A percentile compares a stretch with the other conserved stretches of the same genome.
Conservation (phyloP, 2,113 vertebrate genomes). For the Xenopus tropicalis region DNA sequence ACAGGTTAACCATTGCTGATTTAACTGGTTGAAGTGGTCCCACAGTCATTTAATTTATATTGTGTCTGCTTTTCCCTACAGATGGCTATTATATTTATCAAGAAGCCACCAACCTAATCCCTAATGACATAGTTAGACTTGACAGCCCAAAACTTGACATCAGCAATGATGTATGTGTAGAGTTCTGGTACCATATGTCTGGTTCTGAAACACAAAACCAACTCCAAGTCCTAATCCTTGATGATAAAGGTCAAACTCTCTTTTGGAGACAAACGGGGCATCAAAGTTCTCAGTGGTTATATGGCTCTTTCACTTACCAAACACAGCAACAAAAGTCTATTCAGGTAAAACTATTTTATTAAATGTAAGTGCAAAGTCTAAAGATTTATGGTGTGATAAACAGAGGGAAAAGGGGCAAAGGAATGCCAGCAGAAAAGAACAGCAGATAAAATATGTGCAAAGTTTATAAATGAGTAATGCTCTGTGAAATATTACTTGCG, state of each 20-base stretch:
- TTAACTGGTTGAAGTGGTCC: too few relatives aligned
- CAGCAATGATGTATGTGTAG: slow-evolving; percentile 68
- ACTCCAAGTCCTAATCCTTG: slow-evolving; percentile 61
- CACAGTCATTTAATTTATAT: neutral
- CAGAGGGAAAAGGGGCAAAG: neutral
- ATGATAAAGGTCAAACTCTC: slow-evolving; percentile 39
- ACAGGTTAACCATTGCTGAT: too few relatives aligned
- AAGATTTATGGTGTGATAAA: neutral
- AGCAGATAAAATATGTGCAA: neutral
- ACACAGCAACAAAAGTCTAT: slow-evolving; percentile 51
- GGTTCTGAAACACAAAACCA: slow-evolving; percentile 58
- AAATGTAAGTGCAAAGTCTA: neutral
- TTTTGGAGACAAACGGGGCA: slow-evolving; percentile 65
- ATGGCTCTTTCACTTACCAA: slow-evolving; percentile 59
- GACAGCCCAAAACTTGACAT: slow-evolving; percentile 59
- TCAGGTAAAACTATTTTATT: slow-evolving; percentile 60
- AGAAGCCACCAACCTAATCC: slow-evolving; percentile 54
- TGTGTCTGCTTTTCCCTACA: slow-evolving; percentile 28
- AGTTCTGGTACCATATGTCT: slow-evolving; percentile 78
- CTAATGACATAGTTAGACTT: slow-evolving; percentile 54
- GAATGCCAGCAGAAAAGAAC: neutral
- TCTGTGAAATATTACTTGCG: too few relatives aligned
- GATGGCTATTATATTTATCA: slow-evolving; percentile 58
- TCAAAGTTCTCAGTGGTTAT: slow-evolving; percentile 62
- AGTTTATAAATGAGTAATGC: neutral